These are phyloP conservation scores for Aythya fuligula DNA, from an alignment of 2,797 vertebrate genomes.

Conservation along the genomic window DNA sequence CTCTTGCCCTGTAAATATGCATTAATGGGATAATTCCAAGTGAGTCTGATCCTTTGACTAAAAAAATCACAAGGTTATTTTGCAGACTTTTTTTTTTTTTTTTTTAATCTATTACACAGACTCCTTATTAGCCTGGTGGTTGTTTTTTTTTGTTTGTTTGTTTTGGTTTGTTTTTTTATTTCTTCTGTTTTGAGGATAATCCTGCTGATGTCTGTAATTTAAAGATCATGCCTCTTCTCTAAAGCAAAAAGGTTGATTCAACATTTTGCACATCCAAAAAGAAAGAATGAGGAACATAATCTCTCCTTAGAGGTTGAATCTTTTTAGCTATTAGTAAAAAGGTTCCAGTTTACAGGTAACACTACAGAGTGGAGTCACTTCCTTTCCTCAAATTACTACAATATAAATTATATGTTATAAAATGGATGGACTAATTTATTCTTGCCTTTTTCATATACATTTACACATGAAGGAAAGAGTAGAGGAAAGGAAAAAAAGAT, in stretches of 20 bases:
- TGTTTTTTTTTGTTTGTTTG: no score
- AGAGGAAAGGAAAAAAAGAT: background rate
- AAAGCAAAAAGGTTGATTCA: background rate
- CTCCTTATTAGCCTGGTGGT: background rate
- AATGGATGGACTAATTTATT: background rate
- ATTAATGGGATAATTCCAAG: background rate
- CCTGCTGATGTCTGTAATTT: background rate
- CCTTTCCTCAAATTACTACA: background rate
- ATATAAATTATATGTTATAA: background rate
- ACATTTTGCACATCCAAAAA: background rate
- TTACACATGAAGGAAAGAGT: rapidly evolving
- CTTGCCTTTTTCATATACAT: background rate
- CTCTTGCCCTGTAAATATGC: background rate
- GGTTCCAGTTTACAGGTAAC: rapidly evolving
- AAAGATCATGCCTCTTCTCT: background rate
- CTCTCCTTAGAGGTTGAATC: background rate
- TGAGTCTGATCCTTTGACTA: background rate
- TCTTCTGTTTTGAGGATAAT: background rate
- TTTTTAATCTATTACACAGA: background rate
- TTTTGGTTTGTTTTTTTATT: background rate
- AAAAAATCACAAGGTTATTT: background rate
- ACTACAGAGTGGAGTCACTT: background rate
- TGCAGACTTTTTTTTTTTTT: background rate
- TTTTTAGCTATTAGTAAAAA: background rate
- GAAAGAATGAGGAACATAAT: background rate